Evolutionary conservation across 2,888 invertebrate species (phyloP).

Genomic region (Pachycephus smyrnensis): DNA sequence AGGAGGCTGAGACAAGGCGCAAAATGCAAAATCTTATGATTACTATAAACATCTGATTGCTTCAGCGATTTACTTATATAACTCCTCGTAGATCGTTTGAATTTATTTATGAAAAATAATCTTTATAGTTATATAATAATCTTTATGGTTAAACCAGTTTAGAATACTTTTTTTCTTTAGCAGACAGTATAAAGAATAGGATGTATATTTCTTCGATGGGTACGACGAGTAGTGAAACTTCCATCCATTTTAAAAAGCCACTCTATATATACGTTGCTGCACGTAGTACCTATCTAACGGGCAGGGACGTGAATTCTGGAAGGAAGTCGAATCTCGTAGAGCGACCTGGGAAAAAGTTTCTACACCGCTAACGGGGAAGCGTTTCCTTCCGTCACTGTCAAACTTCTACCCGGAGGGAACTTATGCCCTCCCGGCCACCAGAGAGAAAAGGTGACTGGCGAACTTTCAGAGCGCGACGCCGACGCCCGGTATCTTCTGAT

Average conservation of each 20-base stretch:
- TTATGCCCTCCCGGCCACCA: conserved; percentile 5
- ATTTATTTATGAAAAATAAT: too few species aligned
- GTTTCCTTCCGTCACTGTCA: conserved; percentile 41
- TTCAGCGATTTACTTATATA: too few species aligned
- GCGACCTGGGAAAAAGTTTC: conserved; percentile 18
- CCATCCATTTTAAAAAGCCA: background rate
- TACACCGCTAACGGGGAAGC: conserved; percentile 28
- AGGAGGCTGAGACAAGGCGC: conserved; percentile 4
- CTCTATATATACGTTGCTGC: background rate
- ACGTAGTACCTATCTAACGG: background rate
- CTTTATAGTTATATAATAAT: too few species aligned
- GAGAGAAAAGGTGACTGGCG: conserved; percentile 23
- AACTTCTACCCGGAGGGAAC: conserved; percentile 24
- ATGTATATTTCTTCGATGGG: background rate
- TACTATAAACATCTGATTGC: too few species aligned
- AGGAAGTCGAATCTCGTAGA: background rate
- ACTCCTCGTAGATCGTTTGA: too few species aligned
- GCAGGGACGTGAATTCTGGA: background rate
- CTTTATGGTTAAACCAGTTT: background rate
- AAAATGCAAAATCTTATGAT: conserved; percentile 9
- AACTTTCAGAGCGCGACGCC: conserved; percentile 23
- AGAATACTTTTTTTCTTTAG: background rate
- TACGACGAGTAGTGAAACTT: background rate
- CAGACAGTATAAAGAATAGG: background rate
- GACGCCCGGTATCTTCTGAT: conserved; percentile 16